Evolutionary conservation across 2,888 invertebrate species (phyloP).

Genomic region (Platycnemis pennipes): DNA sequence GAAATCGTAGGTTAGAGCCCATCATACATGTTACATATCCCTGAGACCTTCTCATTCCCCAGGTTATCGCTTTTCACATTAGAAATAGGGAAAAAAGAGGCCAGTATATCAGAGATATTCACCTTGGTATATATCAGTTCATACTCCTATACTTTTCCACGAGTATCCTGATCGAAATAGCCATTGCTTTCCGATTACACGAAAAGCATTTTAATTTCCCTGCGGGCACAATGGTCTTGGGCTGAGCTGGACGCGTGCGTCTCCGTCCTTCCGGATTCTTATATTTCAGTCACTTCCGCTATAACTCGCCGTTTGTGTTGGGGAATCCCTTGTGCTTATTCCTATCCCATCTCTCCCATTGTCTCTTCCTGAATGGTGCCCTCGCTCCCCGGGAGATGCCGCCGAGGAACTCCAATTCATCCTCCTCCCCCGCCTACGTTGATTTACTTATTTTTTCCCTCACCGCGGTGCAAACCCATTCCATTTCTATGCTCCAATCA

Average conservation of each 20-base stretch:
- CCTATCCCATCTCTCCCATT: neutral
- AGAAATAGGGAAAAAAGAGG: too few species aligned
- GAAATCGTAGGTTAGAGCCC: too few species aligned
- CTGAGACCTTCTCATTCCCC: too few species aligned
- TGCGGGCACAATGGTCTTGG: neutral
- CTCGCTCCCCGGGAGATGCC: neutral
- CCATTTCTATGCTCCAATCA: slow-evolving; percentile 24
- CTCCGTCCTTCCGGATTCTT: neutral
- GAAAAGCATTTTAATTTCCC: neutral
- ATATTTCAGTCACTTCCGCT: neutral
- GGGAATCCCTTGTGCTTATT: neutral
- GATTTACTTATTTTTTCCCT: neutral
- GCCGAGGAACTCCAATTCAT: neutral
- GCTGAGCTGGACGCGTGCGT: neutral
- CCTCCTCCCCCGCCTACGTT: neutral
- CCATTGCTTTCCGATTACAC: neutral
- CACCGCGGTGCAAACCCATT: neutral
- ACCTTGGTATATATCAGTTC: too few species aligned
- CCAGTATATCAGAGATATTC: too few species aligned
- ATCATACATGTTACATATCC: too few species aligned
- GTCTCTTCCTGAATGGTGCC: neutral
- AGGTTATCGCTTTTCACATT: too few species aligned
- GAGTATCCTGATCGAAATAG: too few species aligned
- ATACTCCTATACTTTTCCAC: too few species aligned
- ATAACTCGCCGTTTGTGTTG: neutral